A percentile compares a stretch with the other conserved stretches of the same genome.
These are phyloP conservation scores for Euzophera pinguis DNA, from an alignment of 2,888 invertebrate species.

Conservation along the genomic window DNA sequence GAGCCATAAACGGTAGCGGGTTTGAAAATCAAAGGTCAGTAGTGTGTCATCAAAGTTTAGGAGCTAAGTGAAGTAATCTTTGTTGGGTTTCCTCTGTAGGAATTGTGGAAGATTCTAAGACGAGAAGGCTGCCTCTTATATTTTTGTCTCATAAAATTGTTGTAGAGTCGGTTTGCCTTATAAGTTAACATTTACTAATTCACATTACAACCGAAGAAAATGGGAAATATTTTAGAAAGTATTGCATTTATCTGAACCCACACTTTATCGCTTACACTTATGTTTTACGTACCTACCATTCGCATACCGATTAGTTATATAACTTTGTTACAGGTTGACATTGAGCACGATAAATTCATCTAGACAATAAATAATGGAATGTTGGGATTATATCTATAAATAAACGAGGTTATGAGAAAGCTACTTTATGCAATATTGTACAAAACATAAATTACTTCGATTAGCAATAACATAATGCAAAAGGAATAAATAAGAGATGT, in stretches of 20 bases:
- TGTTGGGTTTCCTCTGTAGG: too few species aligned
- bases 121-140: too few species aligned
- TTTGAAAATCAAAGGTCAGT: not conserved
- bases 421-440: not conserved
- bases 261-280: not conserved
- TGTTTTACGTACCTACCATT: not conserved
- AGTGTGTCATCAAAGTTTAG: too few species aligned
- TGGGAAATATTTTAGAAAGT: too few species aligned
- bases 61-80: too few species aligned
- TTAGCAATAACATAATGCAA: not conserved
- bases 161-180: too few species aligned
- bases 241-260: too few species aligned
- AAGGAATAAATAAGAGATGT: not conserved
- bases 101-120: too few species aligned
- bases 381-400: not conserved
- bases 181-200: too few species aligned
- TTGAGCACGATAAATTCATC: slow-evolving; percentile 11
- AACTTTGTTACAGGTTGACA: slow-evolving; percentile 20
- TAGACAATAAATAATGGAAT: slow-evolving; percentile 5
- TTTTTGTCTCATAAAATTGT: too few species aligned
- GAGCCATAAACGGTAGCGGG: not conserved
- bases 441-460: not conserved
- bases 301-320: not conserved
- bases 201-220: too few species aligned
- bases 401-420: not conserved